phyloP scores from a whole-genome alignment of 2,113 vertebrate species.

The Eulemur macaco region DNA sequence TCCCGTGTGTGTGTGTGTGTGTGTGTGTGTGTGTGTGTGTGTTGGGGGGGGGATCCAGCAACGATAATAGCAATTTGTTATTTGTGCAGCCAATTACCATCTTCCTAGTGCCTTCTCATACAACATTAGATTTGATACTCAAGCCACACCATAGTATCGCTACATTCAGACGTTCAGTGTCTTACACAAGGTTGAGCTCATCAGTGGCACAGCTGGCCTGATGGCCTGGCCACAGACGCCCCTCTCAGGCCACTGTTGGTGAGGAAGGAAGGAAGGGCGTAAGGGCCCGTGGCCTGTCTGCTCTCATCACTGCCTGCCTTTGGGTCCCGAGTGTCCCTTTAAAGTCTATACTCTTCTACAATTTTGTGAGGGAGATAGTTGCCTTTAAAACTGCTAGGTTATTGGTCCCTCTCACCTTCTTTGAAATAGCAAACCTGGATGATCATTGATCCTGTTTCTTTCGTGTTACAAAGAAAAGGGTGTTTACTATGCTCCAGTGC shows the following conservation, averaged over 20 bases:
- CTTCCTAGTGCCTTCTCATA: not conserved
- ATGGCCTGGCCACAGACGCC: not conserved
- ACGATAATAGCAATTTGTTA: not conserved
- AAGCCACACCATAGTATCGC: not conserved
- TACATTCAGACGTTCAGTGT: not conserved
- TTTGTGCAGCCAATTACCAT: not conserved
- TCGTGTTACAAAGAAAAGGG: not conserved
- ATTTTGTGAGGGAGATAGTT: not conserved
- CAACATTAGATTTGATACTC: not conserved
- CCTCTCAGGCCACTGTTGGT: not conserved
- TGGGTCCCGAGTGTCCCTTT: not conserved
- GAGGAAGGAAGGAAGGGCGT: not conserved
- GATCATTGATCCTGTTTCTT: not conserved
- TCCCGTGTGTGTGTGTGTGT: not conserved
- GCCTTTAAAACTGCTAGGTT: not conserved
- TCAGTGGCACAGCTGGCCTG: not conserved
- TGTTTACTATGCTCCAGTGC: not conserved
- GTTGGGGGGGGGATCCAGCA: not conserved
- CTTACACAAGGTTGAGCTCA: not conserved
- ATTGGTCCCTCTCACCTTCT: not conserved
- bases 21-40: too few species aligned
- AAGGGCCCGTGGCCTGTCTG: not conserved
- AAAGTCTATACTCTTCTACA: not conserved
- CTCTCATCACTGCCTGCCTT: not conserved
- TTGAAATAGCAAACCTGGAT: not conserved